Base-by-base conservation (phyloP, 2,888 invertebrate genomes). In the Amphipoea lucens region DNA sequence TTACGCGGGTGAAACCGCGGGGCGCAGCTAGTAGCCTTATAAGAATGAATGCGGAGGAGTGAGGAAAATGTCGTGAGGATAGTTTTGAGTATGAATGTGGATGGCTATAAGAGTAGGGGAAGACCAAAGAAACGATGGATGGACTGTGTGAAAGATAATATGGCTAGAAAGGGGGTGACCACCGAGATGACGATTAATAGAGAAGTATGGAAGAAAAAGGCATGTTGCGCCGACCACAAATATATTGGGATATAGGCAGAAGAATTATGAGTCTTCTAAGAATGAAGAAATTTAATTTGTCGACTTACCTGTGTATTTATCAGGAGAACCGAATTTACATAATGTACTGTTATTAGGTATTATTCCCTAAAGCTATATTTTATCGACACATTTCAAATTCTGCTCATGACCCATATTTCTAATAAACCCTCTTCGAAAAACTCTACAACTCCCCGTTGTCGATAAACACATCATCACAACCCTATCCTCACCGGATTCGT, bases 401-500 rank as follows among this genome's bases (percentile, higher is more conserved):
- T 45, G 12, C 12, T 51, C 4, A 17, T 45, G 2, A 14, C n/a
- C 17, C 11, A 29, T 11, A 62, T 48, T 23, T 20, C 12, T 3
- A 17, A 73, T 29, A n/a, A n/a, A 29, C 29, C 29, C 29, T 29
- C 29, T 29, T 29, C 29, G n/a, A 29, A 29, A 45, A 57, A 36
- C 20, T n/a, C 17, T 12, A 66, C 20, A 78, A 62, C 9, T 48
- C 40, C 57, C 51, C 40, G n/a, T 81, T 65, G 74, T 83, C 85
- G 88, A 87, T 82, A 82, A 51, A 74, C 57, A 78, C 36, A 42
- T 68, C 73, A 68, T 76, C 67, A 78, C 89, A 80, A 74, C 87
- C 80, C 88, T 88, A 83, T 71, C 68, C 75, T 84, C 84, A 83
- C 54, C 77, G 83, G 82, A 90, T 89, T 85, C 88, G 81, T 87